Evolutionary conservation across 2,797 vertebrate genomes (phyloP).

Genomic region (Pogonophryne albipinna): DNA sequence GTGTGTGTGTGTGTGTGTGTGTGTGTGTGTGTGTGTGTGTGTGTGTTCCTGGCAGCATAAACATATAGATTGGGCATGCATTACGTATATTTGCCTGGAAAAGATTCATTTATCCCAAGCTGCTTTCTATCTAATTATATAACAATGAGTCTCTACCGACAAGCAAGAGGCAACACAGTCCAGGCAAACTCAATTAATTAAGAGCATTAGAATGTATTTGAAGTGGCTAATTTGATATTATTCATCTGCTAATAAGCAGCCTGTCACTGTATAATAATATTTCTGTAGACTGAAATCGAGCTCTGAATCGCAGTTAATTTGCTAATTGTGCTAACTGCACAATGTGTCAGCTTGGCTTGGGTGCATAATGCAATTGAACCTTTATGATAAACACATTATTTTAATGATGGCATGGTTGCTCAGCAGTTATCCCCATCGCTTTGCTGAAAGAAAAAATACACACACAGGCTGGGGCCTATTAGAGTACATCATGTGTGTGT

Average conservation of each 20-base stretch:
- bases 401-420: conserved; percentile 16
- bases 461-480: not conserved
- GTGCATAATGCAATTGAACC: conserved; percentile 42
- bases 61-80: conserved; percentile 26
- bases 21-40: conserved; percentile 1
- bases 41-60: conserved; percentile 24
- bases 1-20: not conserved
- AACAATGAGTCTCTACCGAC: conserved; percentile 16
- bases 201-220: conserved; percentile 48
- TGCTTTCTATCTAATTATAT: conserved; percentile 4
- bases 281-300: conserved; percentile 24
- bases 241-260: conserved; percentile 61
- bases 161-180: conserved; percentile 27
- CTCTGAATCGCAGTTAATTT: conserved; percentile 47
- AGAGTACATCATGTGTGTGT: not conserved
- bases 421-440: conserved; percentile 20
- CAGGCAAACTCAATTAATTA: conserved; percentile 50
- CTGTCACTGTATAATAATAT: conserved; percentile 42
- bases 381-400: conserved; percentile 56
- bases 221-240: conserved; percentile 64
- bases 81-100: conserved; percentile 14
- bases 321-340: conserved; percentile 37
- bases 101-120: conserved; percentile 1
- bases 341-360: conserved; percentile 38
- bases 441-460: conserved; percentile 13